These are phyloP conservation scores for Poeciliopsis occidentalis DNA, from an alignment of 2,113 vertebrate genomes.

Conservation along the genomic window DNA sequence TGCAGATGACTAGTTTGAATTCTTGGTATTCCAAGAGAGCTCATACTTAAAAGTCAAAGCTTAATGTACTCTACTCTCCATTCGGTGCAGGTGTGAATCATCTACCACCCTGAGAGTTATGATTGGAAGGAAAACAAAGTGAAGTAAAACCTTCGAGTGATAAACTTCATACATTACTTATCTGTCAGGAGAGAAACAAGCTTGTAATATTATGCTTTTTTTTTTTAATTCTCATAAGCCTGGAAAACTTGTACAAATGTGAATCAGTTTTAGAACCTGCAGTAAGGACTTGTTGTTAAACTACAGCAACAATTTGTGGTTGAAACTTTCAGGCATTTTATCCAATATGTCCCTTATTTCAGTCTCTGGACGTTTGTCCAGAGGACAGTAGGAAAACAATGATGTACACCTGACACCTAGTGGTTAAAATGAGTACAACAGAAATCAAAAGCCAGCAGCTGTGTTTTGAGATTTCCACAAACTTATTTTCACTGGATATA, in stretches of 20 bases:
- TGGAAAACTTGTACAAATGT: too few relatives aligned
- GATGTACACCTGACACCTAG: constrained; percentile 52
- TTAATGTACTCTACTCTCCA: not conserved
- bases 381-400: not conserved
- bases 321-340: too few relatives aligned
- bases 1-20: not conserved
- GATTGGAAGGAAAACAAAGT: not conserved
- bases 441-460: not conserved
- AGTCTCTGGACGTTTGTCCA: not conserved
- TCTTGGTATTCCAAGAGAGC: not conserved
- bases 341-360: too few relatives aligned
- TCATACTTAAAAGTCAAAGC: not conserved
- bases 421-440: constrained; percentile 19
- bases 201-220: too few relatives aligned
- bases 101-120: not conserved
- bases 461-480: not conserved
- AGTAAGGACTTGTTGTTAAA: too few relatives aligned
- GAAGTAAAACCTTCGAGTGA: not conserved
- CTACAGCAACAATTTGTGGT: too few relatives aligned
- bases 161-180: not conserved
- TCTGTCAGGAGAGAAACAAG: too few relatives aligned
- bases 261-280: too few relatives aligned
- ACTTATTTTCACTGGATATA: not conserved
- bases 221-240: too few relatives aligned
- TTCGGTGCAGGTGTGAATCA: not conserved